These are phyloP conservation scores for Tenthredo amoena DNA, from an alignment of 2,888 invertebrate species.

Conservation along the genomic window DNA sequence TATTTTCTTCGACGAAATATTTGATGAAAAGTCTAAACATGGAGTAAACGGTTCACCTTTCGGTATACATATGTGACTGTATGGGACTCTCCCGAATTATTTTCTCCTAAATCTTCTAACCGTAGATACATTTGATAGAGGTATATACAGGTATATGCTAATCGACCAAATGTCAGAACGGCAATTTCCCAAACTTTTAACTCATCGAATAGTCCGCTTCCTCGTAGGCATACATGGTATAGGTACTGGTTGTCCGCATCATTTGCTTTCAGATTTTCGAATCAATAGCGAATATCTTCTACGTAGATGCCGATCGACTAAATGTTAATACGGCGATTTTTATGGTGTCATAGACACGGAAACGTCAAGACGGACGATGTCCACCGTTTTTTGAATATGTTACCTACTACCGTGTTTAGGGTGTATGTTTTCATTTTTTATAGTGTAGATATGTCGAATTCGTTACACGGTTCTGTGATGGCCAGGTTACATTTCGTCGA, in stretches of 20 bases:
- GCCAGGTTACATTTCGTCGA: neutral
- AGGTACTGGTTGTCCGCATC: neutral
- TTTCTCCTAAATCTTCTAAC: neutral
- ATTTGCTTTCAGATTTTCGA: neutral
- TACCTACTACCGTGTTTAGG: neutral
- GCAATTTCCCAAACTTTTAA: neutral
- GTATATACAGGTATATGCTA: neutral
- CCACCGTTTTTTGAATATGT: neutral
- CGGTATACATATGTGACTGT: too few relatives aligned
- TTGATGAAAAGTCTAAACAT: too few relatives aligned
- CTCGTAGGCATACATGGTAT: too few relatives aligned
- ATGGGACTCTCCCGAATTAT: neutral
- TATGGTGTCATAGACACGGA: neutral
- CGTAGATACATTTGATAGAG: neutral
- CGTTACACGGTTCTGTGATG: too few relatives aligned
- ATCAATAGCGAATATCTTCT: neutral
- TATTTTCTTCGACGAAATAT: too few relatives aligned
- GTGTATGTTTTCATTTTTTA: too few relatives aligned
- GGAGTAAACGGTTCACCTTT: too few relatives aligned
- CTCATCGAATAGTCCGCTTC: neutral
- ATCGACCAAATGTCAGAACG: neutral
- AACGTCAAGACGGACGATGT: neutral
- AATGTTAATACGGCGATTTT: neutral
- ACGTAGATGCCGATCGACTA: neutral
- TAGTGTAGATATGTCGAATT: too few relatives aligned